phyloP scores from a whole-genome alignment of 2,888 invertebrate species.

The Stenurella melanura region DNA sequence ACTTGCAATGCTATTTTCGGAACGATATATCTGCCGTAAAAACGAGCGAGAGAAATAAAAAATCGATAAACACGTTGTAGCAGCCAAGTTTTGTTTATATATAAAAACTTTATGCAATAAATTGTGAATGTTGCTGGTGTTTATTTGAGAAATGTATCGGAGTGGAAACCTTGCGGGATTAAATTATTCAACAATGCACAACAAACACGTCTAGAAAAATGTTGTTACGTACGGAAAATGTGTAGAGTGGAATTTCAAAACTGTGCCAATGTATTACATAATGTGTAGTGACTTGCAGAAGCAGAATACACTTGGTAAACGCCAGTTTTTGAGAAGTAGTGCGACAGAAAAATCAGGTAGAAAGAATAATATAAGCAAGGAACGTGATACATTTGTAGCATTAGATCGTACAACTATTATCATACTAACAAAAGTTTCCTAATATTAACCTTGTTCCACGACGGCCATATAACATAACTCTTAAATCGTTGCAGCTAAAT shows the following conservation, averaged over 20 bases:
- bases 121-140: neutral
- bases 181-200: neutral
- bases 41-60: neutral
- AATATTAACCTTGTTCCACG: too few species aligned
- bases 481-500: too few species aligned
- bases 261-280: neutral
- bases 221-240: neutral
- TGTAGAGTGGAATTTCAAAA: neutral
- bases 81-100: slow-evolving; percentile 7
- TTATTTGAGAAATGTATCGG: neutral
- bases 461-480: too few species aligned
- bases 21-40: neutral
- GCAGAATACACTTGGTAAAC: neutral
- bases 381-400: too few species aligned
- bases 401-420: too few species aligned
- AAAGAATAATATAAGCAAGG: too few species aligned
- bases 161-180: neutral
- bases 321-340: too few species aligned
- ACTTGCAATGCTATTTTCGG: neutral
- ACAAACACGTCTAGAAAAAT: neutral
- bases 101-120: slow-evolving; percentile 15
- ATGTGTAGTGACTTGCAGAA: too few species aligned
- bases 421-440: too few species aligned
- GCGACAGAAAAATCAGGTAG: too few species aligned
- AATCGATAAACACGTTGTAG: neutral